phyloP scores from a whole-genome alignment of 1,140 invertebrate genomes.

The Papilio xuthus region DNA sequence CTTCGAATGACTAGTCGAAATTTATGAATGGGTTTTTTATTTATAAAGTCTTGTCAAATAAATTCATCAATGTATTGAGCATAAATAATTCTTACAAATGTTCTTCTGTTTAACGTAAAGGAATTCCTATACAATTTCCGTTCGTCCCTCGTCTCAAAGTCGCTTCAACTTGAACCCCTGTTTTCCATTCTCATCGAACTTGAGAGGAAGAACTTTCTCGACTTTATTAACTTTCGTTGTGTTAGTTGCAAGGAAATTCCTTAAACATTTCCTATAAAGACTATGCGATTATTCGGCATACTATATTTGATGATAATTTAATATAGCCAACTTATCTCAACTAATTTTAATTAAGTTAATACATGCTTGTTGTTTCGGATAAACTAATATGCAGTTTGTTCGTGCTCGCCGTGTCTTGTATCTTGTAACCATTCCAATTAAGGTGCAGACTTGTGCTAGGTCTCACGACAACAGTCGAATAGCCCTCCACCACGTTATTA shows the following conservation, averaged over 20 bases:
- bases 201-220: background rate
- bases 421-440: too few relatives aligned
- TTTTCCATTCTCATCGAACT: background rate
- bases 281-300: background rate
- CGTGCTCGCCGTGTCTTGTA: too few relatives aligned
- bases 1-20: background rate
- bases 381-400: too few relatives aligned
- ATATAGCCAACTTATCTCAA: too few relatives aligned
- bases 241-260: background rate
- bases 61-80: too few relatives aligned
- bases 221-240: background rate
- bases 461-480: too few relatives aligned
- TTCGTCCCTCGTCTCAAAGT: constrained; percentile 1
- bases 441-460: too few relatives aligned
- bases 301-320: too few relatives aligned
- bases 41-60: background rate
- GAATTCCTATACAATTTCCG: constrained; percentile 1
- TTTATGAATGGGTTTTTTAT: background rate
- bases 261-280: background rate
- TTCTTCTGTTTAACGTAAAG: background rate
- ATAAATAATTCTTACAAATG: background rate
- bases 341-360: too few relatives aligned
- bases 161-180: background rate
- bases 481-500: too few relatives aligned
- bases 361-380: too few relatives aligned